These are phyloP conservation scores for Conus betulinus DNA, from an alignment of 1,140 invertebrate genomes.

Conservation along the genomic window DNA sequence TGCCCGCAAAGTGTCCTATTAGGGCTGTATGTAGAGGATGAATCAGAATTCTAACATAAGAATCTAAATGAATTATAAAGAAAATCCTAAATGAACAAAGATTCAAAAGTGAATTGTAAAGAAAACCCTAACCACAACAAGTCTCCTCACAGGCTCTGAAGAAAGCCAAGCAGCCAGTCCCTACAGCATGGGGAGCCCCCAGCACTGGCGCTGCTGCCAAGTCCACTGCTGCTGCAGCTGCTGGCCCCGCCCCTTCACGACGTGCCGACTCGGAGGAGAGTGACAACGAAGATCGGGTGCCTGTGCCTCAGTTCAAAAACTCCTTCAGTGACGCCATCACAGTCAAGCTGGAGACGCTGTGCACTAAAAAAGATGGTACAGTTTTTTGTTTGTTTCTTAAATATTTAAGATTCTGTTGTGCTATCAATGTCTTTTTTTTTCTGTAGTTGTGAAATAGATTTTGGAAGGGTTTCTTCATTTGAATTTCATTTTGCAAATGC, in stretches of 20 bases:
- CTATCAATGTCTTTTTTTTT: not conserved
- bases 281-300: slow-evolving; percentile 19
- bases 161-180: slow-evolving; percentile 3
- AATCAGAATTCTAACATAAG: too few relatives aligned
- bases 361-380: not conserved
- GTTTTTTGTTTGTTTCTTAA: not conserved
- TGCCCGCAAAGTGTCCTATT: too few relatives aligned
- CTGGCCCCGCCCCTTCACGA: not conserved
- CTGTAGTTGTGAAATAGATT: not conserved
- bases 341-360: not conserved
- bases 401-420: not conserved
- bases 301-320: slow-evolving; percentile 3
- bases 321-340: slow-evolving; percentile 13
- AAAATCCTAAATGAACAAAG: too few relatives aligned
- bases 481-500: not conserved
- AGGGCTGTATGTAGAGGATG: too few relatives aligned
- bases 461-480: not conserved
- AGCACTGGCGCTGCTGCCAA: not conserved
- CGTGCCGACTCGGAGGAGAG: slow-evolving; percentile 7
- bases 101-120: too few relatives aligned
- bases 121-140: too few relatives aligned
- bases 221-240: not conserved
- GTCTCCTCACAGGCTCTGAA: not conserved
- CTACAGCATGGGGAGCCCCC: not conserved
- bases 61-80: too few relatives aligned